phyloP scores from a whole-genome alignment of 2,888 invertebrate genomes.

The Bombylius major region DNA sequence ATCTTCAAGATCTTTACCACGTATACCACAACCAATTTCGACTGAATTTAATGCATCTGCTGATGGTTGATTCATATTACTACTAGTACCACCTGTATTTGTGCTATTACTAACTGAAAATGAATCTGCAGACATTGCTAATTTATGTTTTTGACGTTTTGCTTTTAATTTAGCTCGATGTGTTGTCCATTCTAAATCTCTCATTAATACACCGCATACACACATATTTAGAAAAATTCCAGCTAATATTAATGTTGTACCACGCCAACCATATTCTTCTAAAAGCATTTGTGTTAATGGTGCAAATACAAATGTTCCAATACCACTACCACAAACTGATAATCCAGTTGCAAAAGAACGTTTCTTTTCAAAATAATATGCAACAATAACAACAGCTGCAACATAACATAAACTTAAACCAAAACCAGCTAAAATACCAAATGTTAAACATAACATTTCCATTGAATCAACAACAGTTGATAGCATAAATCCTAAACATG shows the following conservation, averaged over 20 bases:
- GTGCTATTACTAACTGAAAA: conserved; percentile 57
- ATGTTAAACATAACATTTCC: conserved; percentile 65
- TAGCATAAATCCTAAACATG: conserved; percentile 62
- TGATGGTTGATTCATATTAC: conserved; percentile 31
- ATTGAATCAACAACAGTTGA: conserved; percentile 65
- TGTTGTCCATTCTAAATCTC: conserved; percentile 45
- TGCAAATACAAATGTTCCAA: conserved; percentile 78
- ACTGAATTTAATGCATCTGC: conserved; percentile 20
- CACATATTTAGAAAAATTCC: conserved; percentile 71
- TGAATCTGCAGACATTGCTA: conserved; percentile 55
- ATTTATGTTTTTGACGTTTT: conserved; percentile 46
- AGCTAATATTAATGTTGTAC: conserved; percentile 67
- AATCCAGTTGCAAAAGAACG: conserved; percentile 76
- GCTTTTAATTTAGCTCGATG: conserved; percentile 49
- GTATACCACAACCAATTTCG: conserved; percentile 8
- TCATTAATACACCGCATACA: conserved; percentile 69
- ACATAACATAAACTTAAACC: conserved; percentile 79
- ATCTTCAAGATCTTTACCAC: conserved; percentile 20
- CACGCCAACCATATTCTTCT: conserved; percentile 70
- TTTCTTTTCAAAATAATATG: conserved; percentile 77
- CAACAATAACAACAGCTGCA: conserved; percentile 81
- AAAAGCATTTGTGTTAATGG: conserved; percentile 63
- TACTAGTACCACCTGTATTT: conserved; percentile 45
- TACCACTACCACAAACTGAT: conserved; percentile 77
- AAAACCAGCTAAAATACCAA: conserved; percentile 72